phyloP scores from a whole-genome alignment of 1,140 invertebrate species.

The Bombus superbus region DNA sequence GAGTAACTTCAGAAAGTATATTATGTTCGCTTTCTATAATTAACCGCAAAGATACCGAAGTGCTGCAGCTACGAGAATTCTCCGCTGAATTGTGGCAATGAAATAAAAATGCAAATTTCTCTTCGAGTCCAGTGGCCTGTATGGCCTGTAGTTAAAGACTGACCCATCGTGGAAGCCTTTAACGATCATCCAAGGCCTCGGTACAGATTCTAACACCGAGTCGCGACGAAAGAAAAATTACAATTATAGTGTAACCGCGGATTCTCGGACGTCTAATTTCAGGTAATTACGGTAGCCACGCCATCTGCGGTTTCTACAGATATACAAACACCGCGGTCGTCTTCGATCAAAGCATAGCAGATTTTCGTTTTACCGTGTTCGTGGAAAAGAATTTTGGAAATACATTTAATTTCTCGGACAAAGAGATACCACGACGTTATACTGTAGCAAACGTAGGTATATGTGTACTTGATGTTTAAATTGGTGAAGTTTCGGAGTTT shows the following conservation, averaged over 20 bases:
- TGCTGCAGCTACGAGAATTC: background rate
- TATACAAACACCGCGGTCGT: background rate
- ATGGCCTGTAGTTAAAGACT: background rate
- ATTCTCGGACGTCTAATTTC: background rate
- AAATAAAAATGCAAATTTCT: background rate
- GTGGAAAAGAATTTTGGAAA: background rate
- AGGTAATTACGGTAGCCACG: fast-evolving
- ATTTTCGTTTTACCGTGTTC: background rate
- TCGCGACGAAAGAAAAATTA: background rate
- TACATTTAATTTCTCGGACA: too few relatives aligned
- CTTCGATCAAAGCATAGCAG: background rate
- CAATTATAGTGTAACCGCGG: background rate
- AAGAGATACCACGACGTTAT: too few relatives aligned
- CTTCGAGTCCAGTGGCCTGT: background rate
- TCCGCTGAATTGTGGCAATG: background rate
- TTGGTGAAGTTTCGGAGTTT: background rate
- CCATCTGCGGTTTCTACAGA: background rate
- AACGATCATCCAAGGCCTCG: background rate
- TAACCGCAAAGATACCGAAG: background rate
- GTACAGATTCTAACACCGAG: background rate
- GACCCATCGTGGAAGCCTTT: background rate
- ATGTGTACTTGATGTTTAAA: background rate
- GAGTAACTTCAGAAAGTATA: too few relatives aligned
- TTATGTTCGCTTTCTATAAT: too few relatives aligned
- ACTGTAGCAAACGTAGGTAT: background rate